These are phyloP conservation scores for Caradrina kadenii DNA, from an alignment of 2,888 invertebrate genomes.

Conservation along the genomic window DNA sequence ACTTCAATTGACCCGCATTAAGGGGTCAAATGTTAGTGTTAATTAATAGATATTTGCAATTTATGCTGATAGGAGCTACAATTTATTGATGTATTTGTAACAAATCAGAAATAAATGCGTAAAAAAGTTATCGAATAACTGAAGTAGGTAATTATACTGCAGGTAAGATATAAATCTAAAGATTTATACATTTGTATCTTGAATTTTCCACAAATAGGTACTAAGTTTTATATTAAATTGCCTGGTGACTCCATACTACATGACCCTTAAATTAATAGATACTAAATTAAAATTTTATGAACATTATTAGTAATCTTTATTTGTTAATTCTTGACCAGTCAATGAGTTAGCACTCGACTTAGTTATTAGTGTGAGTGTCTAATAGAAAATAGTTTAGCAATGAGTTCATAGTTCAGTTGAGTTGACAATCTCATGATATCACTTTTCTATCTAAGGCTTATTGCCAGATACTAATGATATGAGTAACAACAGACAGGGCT, in stretches of 20 bases:
- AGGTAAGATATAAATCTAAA: neutral
- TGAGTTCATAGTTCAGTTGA: constrained; percentile 31
- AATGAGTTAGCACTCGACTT: constrained; percentile 8
- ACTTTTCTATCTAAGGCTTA: constrained; percentile 59
- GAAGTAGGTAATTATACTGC: neutral
- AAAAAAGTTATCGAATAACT: too few species aligned
- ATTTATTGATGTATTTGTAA: constrained; percentile 9
- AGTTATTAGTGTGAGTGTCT: neutral
- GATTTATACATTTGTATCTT: constrained; percentile 3
- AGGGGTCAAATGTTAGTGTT: constrained; percentile 43
- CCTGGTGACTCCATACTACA: constrained; percentile 23
- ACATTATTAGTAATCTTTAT: neutral
- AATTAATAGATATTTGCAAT: constrained; percentile 48
- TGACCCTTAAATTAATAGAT: constrained; percentile 14
- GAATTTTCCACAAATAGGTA: neutral
- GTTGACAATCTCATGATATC: constrained; percentile 64
- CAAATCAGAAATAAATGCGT: neutral
- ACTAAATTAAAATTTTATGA: constrained; percentile 18
- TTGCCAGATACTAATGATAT: constrained; percentile 66
- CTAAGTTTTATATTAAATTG: constrained; percentile 10
- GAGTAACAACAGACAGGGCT: constrained; percentile 68
- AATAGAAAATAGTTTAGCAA: constrained; percentile 21
- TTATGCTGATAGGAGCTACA: constrained; percentile 5
- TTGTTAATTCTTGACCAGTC: constrained; percentile 15
- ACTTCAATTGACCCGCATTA: constrained; percentile 58